Evolutionary conservation across 2,888 invertebrate species (phyloP).

Genomic region (Formica aserva): DNA sequence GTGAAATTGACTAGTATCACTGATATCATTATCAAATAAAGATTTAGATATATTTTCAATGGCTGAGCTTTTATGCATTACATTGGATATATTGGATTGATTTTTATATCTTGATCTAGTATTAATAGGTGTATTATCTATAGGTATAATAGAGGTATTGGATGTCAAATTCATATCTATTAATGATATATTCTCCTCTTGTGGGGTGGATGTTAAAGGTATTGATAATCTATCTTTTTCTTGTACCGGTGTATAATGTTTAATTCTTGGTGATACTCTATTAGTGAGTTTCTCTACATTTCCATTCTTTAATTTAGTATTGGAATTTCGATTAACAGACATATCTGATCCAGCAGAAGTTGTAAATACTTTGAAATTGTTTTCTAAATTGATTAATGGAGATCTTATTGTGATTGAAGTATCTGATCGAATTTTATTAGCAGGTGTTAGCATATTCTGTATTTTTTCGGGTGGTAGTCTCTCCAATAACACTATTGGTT

Average conservation of each 20-base stretch:
- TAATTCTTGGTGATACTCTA: conserved; percentile 14
- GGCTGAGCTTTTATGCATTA: neutral
- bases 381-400: neutral
- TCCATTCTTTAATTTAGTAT: neutral
- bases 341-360: neutral
- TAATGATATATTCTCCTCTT: neutral
- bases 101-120: neutral
- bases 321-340: conserved; percentile 2
- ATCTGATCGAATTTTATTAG: neutral
- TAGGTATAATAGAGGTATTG: neutral
- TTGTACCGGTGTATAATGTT: neutral
- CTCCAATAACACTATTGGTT: conserved; percentile 27
- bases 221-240: neutral
- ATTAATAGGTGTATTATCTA: neutral
- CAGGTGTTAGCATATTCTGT: neutral
- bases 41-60: conserved; percentile 5
- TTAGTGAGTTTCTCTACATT: neutral
- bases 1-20: neutral
- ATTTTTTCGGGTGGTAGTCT: neutral
- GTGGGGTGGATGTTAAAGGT: conserved; percentile 53
- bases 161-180: conserved; percentile 31
- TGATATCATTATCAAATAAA: conserved; percentile 6
- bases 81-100: neutral
- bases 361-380: neutral
- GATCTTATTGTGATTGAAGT: neutral